Conservation (phyloP, 2,113 vertebrate genomes). For the Ageneiosus marmoratus region DNA sequence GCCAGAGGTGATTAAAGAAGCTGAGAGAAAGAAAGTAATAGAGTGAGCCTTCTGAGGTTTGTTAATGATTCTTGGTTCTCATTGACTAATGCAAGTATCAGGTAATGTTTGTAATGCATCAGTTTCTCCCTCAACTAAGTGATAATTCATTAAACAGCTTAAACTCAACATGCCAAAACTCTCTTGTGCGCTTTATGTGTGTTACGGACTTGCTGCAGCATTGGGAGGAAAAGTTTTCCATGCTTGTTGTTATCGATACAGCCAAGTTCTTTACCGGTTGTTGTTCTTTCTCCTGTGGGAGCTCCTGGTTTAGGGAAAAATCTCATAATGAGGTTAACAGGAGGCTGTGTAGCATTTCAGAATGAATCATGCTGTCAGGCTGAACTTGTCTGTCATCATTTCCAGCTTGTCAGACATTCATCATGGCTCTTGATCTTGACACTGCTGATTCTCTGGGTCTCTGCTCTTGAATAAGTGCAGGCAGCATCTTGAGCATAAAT, state of each 20-base stretch:
- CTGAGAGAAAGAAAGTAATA: slow-evolving; percentile 24
- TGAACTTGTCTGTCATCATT: neutral
- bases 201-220: slow-evolving; percentile 37
- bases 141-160: slow-evolving; percentile 59
- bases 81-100: slow-evolving; percentile 52
- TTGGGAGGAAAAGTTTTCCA: neutral
- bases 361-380: neutral
- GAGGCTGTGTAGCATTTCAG: neutral
- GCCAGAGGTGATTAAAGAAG: neutral
- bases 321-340: neutral
- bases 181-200: neutral
- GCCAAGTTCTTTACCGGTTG: slow-evolving; percentile 1
- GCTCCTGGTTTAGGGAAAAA: neutral
- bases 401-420: neutral
- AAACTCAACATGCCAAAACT: slow-evolving; percentile 17
- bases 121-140: slow-evolving; percentile 22
- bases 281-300: slow-evolving; percentile 6
- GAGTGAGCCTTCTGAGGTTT: slow-evolving; percentile 45
- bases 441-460: neutral
- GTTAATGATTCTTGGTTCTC: slow-evolving; percentile 52
- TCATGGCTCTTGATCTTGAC: neutral
- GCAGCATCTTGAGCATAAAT: neutral
- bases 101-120: slow-evolving; percentile 53
- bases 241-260: slow-evolving; percentile 6
- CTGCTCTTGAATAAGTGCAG: neutral